A percentile compares a stretch with the other conserved stretches of the same genome.
These are phyloP conservation scores for Monoplex corrugatus DNA, from an alignment of 2,888 invertebrate species.

Conservation along the genomic window DNA sequence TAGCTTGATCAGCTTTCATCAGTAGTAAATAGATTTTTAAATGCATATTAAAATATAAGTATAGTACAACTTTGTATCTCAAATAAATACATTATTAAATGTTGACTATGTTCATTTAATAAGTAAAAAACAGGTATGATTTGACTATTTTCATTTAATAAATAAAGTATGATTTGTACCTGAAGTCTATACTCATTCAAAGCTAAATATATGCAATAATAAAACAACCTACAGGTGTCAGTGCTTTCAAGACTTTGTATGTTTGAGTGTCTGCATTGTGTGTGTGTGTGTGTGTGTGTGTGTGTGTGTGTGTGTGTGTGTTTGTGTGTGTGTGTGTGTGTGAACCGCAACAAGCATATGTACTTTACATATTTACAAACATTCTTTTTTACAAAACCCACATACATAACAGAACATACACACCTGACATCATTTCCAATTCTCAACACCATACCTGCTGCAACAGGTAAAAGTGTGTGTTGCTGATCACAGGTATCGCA, in stretches of 20 bases:
- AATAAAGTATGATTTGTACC: slow-evolving; percentile 27
- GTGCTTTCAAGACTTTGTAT: neutral
- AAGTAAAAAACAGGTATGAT: too few species aligned
- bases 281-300: neutral
- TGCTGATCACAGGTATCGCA: too few species aligned
- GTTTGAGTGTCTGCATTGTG: neutral
- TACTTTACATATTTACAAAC: neutral
- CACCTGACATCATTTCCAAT: too few species aligned
- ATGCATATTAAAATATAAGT: too few species aligned
- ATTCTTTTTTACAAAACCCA: neutral
- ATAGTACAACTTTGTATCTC: too few species aligned
- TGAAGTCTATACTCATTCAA: slow-evolving; percentile 37
- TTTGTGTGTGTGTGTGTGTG: neutral
- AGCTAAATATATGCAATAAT: neutral
- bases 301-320: neutral
- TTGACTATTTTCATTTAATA: too few species aligned
- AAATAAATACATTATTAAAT: too few species aligned
- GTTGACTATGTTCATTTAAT: too few species aligned
- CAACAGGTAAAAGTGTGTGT: too few species aligned
- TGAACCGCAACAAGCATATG: neutral
- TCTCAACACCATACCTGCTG: too few species aligned
- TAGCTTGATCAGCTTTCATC: too few species aligned
- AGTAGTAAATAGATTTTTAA: too few species aligned
- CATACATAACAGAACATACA: neutral
- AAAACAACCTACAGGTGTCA: neutral